Conservation (phyloP, 2,888 invertebrate genomes). For the Gerris lacustris region DNA sequence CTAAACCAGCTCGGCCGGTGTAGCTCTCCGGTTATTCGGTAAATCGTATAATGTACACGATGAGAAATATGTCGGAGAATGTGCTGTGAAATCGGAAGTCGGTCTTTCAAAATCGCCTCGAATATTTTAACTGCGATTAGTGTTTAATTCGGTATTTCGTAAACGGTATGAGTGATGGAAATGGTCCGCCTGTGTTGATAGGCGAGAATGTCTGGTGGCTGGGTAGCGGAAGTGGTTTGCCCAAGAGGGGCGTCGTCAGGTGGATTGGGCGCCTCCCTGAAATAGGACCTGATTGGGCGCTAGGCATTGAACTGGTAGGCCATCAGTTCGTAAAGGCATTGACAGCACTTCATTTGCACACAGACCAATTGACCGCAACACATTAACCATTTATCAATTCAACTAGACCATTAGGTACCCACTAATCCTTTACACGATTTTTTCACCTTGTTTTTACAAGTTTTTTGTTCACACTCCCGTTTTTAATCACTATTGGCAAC, state of each 20-base stretch:
- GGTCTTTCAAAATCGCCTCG: not conserved
- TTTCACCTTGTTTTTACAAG: no score
- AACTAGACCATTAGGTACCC: no score
- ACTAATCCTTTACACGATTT: no score
- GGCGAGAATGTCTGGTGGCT: constrained; percentile 43
- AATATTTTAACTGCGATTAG: not conserved
- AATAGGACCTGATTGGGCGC: constrained; percentile 38
- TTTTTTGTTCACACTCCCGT: no score
- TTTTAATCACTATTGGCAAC: no score
- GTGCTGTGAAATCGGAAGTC: not conserved
- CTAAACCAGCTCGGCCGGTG: no score
- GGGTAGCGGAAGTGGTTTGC: constrained; percentile 38
- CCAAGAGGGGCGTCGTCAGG: constrained; percentile 40
- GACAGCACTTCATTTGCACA: no score
- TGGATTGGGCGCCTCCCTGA: constrained; percentile 43
- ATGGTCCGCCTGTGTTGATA: constrained; percentile 34
- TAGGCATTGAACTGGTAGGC: constrained; percentile 46
- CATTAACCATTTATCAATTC: no score
- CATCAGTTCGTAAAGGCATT: not conserved
- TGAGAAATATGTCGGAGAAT: no score
- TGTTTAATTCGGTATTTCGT: not conserved
- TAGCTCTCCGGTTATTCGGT: not conserved
- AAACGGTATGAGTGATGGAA: constrained; percentile 9
- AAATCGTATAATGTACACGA: not conserved
- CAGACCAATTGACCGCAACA: no score